Conservation (phyloP, 2,888 invertebrate species). For the Lithosia quadra region DNA sequence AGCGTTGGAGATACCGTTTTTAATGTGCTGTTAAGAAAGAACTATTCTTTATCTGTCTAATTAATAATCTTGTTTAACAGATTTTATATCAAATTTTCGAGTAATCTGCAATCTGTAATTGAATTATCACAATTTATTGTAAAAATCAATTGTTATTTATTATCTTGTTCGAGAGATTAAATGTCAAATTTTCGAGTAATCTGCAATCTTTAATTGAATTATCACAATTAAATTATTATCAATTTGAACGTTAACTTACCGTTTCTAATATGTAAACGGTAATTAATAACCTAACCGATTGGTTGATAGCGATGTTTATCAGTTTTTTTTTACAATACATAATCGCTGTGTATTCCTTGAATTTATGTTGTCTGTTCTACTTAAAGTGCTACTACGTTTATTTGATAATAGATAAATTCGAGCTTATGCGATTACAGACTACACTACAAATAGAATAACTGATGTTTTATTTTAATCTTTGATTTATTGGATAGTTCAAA, state of each 20-base stretch:
- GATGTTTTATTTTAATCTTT: slow-evolving; percentile 2
- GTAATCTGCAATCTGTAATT: slow-evolving; percentile 42
- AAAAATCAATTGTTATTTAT: slow-evolving; percentile 30
- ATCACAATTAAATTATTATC: slow-evolving; percentile 40
- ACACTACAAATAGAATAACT: neutral
- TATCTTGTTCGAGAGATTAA: slow-evolving; percentile 41
- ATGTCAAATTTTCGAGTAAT: slow-evolving; percentile 39
- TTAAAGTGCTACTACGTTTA: slow-evolving; percentile 13
- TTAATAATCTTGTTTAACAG: slow-evolving; percentile 49
- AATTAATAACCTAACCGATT: slow-evolving; percentile 37
- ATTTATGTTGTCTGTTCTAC: neutral
- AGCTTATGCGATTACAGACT: neutral
- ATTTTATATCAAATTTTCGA: slow-evolving; percentile 37
- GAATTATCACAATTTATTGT: neutral
- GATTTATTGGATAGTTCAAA: neutral
- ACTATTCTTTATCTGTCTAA: slow-evolving; percentile 46
- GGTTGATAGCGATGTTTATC: slow-evolving; percentile 42
- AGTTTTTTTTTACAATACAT: slow-evolving; percentile 23
- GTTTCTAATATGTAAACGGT: slow-evolving; percentile 35
- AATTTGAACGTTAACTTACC: slow-evolving; percentile 23
- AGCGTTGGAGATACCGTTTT: no score
- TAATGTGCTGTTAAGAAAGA: neutral
- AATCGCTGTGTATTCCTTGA: slow-evolving; percentile 10
- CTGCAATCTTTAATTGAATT: slow-evolving; percentile 39
- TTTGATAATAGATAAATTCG: neutral